Conservation (phyloP, 2,113 vertebrate genomes). For the Prionailurus viverrinus region DNA sequence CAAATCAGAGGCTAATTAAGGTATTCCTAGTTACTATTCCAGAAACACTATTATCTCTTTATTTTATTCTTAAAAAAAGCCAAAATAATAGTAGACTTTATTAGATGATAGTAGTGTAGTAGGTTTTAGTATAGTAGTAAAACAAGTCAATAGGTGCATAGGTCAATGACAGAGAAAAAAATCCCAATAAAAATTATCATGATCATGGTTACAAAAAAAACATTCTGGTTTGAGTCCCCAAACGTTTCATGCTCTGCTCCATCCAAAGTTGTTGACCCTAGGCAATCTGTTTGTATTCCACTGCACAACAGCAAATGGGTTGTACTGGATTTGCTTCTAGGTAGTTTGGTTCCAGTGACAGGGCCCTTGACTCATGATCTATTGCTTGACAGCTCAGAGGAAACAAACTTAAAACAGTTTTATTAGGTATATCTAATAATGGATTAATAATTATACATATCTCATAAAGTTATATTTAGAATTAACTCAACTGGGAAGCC, state of each 20-base stretch:
- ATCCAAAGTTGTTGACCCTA: neutral
- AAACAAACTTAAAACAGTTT: neutral
- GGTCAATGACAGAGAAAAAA: neutral
- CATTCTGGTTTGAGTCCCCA: neutral
- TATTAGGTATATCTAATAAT: neutral
- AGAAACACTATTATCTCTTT: neutral
- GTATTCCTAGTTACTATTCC: too few relatives aligned
- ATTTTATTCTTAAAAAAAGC: neutral
- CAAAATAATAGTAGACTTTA: neutral
- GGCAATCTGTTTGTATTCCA: neutral
- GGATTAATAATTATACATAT: neutral
- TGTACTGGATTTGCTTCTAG: accelerated
- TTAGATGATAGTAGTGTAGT: neutral
- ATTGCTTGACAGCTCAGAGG: neutral
- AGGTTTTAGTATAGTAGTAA: neutral
- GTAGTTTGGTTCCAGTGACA: neutral
- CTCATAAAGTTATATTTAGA: neutral
- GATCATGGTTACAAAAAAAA: neutral
- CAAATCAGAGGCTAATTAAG: neutral
- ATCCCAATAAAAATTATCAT: neutral
- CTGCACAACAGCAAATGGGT: accelerated
- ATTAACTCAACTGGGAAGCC: neutral
- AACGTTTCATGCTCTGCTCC: neutral
- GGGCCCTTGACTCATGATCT: too few relatives aligned
- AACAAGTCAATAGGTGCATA: neutral